Evolutionary conservation across 2,888 invertebrate genomes (phyloP).

Genomic region (Osmoderma eremita): DNA sequence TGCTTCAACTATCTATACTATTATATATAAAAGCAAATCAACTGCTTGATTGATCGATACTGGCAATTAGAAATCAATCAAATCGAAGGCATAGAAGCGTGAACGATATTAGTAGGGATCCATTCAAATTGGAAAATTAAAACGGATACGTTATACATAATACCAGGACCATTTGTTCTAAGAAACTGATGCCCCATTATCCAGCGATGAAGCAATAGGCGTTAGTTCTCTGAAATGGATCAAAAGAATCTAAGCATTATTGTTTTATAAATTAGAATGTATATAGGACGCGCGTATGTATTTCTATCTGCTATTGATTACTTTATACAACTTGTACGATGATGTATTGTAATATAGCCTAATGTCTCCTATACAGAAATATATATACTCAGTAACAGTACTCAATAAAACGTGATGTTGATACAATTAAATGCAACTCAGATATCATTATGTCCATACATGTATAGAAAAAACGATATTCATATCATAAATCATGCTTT

Average conservation of each 20-base stretch:
- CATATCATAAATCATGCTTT: too few relatives aligned
- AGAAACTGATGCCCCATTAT: conserved; percentile 5
- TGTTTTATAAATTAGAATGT: neutral
- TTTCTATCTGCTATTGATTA: too few relatives aligned
- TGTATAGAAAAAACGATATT: too few relatives aligned
- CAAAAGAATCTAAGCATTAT: neutral
- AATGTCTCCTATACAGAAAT: too few relatives aligned
- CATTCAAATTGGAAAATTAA: neutral
- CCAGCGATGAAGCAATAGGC: neutral
- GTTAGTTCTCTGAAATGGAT: neutral
- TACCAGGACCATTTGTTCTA: neutral
- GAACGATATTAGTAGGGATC: neutral
- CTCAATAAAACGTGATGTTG: too few relatives aligned
- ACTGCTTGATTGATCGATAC: neutral
- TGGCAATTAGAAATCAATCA: conserved; percentile 5
- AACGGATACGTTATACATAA: neutral
- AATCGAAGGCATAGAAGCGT: neutral
- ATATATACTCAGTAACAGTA: too few relatives aligned
- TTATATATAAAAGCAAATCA: neutral
- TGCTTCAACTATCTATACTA: too few relatives aligned
- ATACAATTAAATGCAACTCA: too few relatives aligned
- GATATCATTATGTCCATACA: too few relatives aligned
- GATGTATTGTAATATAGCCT: too few relatives aligned
- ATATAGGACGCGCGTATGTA: too few relatives aligned
- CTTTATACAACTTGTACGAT: too few relatives aligned